phyloP scores from a whole-genome alignment of 1,140 invertebrate genomes.

The Himalopsyche phryganea region DNA sequence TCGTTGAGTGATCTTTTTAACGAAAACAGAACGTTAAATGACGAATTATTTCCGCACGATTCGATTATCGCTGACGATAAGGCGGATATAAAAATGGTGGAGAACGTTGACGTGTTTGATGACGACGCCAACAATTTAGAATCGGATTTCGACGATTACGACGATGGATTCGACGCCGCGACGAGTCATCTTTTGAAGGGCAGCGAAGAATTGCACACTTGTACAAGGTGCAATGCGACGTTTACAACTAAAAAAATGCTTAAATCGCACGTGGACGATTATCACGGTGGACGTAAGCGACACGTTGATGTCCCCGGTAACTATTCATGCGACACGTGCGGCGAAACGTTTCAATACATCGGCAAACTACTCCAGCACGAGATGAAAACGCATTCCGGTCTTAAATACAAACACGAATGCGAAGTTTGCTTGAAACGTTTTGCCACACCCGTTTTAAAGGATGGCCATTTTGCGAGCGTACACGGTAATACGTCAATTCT shows the following conservation, averaged over 20 bases:
- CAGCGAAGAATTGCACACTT: too few relatives aligned
- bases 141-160: conserved; percentile 1
- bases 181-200: not conserved
- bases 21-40: not conserved
- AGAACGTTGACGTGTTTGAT: not conserved
- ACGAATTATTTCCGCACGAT: not conserved
- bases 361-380: too few relatives aligned
- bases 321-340: not conserved
- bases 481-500: not conserved
- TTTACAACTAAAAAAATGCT: not conserved
- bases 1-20: conserved; percentile 1
- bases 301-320: not conserved
- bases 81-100: not conserved
- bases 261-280: not conserved
- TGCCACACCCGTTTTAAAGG: too few relatives aligned
- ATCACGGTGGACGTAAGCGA: not conserved
- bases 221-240: too few relatives aligned
- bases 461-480: too few relatives aligned
- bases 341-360: not conserved
- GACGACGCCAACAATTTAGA: not conserved
- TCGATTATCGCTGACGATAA: not conserved
- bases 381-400: too few relatives aligned
- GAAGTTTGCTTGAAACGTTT: too few relatives aligned
- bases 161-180: conserved; percentile 4
- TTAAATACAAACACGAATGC: too few relatives aligned